phyloP scores from a whole-genome alignment of 2,113 vertebrate genomes.

The Myotis lucifugus region DNA sequence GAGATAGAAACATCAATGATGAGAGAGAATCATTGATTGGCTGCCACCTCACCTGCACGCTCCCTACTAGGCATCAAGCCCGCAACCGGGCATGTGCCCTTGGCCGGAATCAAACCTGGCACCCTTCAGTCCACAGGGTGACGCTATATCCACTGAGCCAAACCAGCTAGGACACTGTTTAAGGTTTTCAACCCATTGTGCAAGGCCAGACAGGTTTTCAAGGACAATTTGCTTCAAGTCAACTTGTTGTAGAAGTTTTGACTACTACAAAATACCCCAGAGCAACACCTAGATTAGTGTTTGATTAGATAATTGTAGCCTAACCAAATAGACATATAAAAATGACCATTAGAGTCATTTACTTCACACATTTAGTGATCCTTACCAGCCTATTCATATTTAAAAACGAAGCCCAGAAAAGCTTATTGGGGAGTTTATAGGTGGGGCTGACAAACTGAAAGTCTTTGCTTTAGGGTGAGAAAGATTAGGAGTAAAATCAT shows the following conservation, averaged over 20 bases:
- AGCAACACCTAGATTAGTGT: neutral
- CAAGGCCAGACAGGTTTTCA: neutral
- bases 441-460: neutral
- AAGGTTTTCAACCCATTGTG: neutral
- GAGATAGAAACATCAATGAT: too few relatives aligned
- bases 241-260: neutral
- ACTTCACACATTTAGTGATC: neutral
- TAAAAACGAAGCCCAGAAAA: neutral
- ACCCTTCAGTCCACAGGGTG: too few relatives aligned
- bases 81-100: too few relatives aligned
- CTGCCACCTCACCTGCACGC: too few relatives aligned
- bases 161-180: neutral
- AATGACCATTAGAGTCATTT: neutral
- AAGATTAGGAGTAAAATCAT: neutral
- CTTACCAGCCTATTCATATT: conserved; percentile 9
- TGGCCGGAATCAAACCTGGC: too few relatives aligned
- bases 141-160: too few relatives aligned
- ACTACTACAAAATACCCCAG: neutral
- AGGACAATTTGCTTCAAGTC: conserved; percentile 3
- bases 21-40: too few relatives aligned
- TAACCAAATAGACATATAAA: neutral
- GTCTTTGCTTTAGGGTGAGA: neutral
- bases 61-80: too few relatives aligned
- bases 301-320: neutral
- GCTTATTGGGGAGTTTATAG: neutral